Conservation (phyloP, 1,140 invertebrate species). For the Bombus superbus region DNA sequence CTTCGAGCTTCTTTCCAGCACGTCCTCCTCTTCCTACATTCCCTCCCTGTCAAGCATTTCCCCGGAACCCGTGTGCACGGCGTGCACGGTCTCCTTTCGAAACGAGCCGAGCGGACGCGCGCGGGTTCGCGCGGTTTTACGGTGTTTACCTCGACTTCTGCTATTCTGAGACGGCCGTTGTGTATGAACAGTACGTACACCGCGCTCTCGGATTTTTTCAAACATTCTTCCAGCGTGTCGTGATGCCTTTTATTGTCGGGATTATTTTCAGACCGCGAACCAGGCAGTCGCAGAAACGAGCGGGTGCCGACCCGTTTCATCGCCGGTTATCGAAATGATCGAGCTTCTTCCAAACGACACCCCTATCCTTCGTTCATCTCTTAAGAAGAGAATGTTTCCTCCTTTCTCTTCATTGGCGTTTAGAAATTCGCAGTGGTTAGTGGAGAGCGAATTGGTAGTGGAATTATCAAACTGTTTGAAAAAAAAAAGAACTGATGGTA, state of each 20-base stretch:
- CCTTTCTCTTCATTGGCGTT: too few relatives aligned
- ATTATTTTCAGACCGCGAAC: constrained; percentile 36
- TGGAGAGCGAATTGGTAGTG: too few relatives aligned
- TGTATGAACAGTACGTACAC: constrained; percentile 41
- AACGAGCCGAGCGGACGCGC: constrained; percentile 33
- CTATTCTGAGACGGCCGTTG: constrained; percentile 43
- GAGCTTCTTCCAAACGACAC: neutral
- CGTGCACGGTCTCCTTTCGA: constrained; percentile 58
- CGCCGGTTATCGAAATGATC: neutral
- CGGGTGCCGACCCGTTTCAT: neutral
- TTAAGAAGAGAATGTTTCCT: neutral
- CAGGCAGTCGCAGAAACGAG: neutral
- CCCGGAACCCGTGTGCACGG: neutral
- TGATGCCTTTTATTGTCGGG: constrained; percentile 45
- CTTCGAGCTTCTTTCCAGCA: constrained; percentile 26
- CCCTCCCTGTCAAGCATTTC: constrained; percentile 42
- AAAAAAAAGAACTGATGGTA: too few relatives aligned
- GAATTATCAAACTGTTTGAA: too few relatives aligned
- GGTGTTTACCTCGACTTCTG: constrained; percentile 57
- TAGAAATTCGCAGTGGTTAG: too few relatives aligned
- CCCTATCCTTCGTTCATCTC: neutral
- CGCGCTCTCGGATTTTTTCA: constrained; percentile 21
- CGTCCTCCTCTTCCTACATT: constrained; percentile 51
- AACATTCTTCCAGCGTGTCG: constrained; percentile 45
- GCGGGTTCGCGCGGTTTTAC: constrained; percentile 59